Evolutionary conservation across 2,888 invertebrate genomes (phyloP).

Genomic region (Spisula subtruncata): DNA sequence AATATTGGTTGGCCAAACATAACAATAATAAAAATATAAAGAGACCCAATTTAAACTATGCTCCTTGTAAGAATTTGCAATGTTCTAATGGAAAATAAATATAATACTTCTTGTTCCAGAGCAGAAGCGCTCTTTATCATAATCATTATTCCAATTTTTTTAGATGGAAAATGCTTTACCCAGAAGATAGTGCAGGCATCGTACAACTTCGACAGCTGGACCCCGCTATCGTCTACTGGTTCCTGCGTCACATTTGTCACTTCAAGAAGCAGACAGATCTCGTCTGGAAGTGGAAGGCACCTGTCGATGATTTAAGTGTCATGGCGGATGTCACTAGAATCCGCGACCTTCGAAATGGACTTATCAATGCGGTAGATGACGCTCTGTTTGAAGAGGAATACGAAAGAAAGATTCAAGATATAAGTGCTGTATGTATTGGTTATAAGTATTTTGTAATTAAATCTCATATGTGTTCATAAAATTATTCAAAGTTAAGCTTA

Average conservation of each 20-base stretch:
- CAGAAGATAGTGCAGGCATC: neutral
- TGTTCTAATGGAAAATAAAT: no score
- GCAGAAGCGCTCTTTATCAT: neutral
- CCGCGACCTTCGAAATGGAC: slow-evolving; percentile 43
- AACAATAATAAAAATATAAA: no score
- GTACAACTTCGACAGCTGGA: slow-evolving; percentile 24
- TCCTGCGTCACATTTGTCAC: slow-evolving; percentile 49
- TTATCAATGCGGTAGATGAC: slow-evolving; percentile 35
- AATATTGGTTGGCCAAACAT: no score
- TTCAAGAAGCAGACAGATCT: slow-evolving; percentile 41
- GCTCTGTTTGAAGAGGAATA: slow-evolving; percentile 47
- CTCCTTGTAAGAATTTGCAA: no score
- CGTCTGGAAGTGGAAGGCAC: slow-evolving; percentile 50
- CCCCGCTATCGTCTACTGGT: slow-evolving; percentile 40
- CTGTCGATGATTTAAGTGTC: slow-evolving; percentile 27
- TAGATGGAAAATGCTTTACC: slow-evolving; percentile 46
- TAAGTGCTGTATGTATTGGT: slow-evolving; percentile 24
- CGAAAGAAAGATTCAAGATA: slow-evolving; percentile 38
- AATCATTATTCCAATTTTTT: neutral
- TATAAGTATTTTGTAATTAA: no score
- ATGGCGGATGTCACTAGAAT: slow-evolving; percentile 49
- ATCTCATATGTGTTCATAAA: no score
- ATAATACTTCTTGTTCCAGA: no score
- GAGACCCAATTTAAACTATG: no score
- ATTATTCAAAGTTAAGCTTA: no score